Evolutionary conservation across 2,797 vertebrate species (phyloP).

Genomic region (Nyctalus aviator): DNA sequence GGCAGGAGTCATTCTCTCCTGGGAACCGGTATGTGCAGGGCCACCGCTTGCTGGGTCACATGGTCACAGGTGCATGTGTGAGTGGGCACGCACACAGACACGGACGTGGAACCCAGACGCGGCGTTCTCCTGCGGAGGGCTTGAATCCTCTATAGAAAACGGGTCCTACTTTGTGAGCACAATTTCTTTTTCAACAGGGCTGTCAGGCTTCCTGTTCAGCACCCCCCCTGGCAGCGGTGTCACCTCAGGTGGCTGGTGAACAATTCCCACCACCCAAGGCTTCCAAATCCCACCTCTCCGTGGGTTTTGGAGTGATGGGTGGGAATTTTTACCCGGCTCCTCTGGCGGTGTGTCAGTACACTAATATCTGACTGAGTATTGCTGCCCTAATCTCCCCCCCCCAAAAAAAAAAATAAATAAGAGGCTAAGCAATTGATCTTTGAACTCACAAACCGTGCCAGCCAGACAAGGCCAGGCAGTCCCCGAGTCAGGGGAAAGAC

Average conservation of each 20-base stretch:
- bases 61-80: not conserved
- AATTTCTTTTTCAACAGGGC: constrained; percentile 1
- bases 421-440: not conserved
- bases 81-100: not conserved
- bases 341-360: not conserved
- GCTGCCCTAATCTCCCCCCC: not conserved
- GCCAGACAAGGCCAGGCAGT: not conserved
- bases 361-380: not conserved
- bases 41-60: not conserved
- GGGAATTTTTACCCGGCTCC: not conserved
- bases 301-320: not conserved
- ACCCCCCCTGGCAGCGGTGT: not conserved
- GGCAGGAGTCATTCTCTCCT: constrained; percentile 24
- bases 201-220: not conserved
- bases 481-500: not conserved
- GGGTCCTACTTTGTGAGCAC: not conserved
- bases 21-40: not conserved
- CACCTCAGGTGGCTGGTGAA: constrained; percentile 40
- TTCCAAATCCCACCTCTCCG: not conserved
- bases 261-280: not conserved
- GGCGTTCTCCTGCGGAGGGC: not conserved
- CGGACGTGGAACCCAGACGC: not conserved
- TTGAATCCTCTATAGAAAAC: not conserved
- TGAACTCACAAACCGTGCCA: not conserved
- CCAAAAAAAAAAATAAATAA: not conserved